Conservation (phyloP, 2,888 invertebrate genomes). For the Dolomedes plantarius region DNA sequence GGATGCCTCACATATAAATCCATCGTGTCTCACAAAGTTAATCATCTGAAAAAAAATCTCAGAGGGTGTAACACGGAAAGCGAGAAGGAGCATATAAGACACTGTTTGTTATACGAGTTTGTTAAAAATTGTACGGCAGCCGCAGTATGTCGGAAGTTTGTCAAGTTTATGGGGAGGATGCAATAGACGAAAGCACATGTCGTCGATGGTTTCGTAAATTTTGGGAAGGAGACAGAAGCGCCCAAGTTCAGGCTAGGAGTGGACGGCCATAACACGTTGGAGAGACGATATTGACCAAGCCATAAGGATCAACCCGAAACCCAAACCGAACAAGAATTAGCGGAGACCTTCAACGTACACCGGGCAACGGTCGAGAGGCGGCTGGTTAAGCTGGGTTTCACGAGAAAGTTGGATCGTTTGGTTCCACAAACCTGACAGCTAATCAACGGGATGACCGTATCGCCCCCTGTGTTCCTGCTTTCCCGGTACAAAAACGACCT, state of each 20-base stretch:
- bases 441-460: conserved; percentile 13
- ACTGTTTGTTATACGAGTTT: neutral
- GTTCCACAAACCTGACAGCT: conserved; percentile 7
- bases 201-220: conserved; percentile 16
- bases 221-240: conserved; percentile 23
- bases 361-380: neutral
- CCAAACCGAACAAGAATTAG: neutral
- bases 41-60: too few relatives aligned
- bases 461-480: conserved; percentile 12
- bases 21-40: too few relatives aligned
- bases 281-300: conserved; percentile 10
- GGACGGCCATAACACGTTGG: conserved; percentile 9
- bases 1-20: too few relatives aligned
- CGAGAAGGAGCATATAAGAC: neutral
- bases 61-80: too few relatives aligned
- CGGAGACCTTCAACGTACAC: neutral
- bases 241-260: conserved; percentile 13
- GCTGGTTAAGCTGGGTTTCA: neutral
- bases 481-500: conserved; percentile 11
- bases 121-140: conserved; percentile 9
- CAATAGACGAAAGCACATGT: neutral
- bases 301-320: conserved; percentile 11
- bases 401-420: conserved; percentile 9
- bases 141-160: neutral
- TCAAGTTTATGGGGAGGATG: conserved; percentile 21